phyloP scores from a whole-genome alignment of 2,797 vertebrate genomes.

The Onychomys leucogaster region DNA sequence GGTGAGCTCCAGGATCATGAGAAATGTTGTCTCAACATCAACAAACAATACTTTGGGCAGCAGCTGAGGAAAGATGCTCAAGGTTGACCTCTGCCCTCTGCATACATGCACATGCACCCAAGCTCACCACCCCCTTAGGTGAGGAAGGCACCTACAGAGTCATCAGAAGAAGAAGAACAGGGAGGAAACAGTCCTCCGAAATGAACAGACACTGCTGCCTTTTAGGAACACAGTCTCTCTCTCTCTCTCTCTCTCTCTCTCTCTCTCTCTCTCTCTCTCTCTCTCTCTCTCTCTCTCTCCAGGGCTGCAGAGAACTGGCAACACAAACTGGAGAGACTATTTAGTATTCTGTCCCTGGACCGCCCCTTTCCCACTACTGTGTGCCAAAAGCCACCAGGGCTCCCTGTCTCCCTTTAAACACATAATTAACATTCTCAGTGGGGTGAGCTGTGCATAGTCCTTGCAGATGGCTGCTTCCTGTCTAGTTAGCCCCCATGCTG shows the following conservation, averaged over 20 bases:
- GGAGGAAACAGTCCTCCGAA: not conserved
- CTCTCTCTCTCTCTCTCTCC: not conserved
- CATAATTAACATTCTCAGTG: slow-evolving; percentile 79
- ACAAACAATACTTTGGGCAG: not conserved
- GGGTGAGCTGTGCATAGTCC: slow-evolving; percentile 55
- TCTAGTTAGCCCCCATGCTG: slow-evolving; percentile 70
- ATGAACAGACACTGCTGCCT: not conserved
- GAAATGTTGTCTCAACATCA: not conserved
- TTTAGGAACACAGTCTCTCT: not conserved
- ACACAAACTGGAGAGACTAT: not conserved
- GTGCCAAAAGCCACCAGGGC: slow-evolving; percentile 50
- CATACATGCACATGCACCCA: too few relatives aligned
- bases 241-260: not conserved
- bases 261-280: too few relatives aligned
- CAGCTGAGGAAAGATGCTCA: not conserved
- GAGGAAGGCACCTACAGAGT: not conserved
- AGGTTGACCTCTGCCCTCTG: not conserved
- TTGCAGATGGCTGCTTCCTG: slow-evolving; percentile 78
- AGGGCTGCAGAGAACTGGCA: slow-evolving; percentile 21
- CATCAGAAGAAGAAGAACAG: not conserved
- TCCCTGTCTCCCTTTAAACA: slow-evolving; percentile 72
- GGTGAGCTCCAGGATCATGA: not conserved
- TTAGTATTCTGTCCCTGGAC: slow-evolving; percentile 66
- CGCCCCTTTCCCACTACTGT: slow-evolving; percentile 32
- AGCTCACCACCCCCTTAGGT: not conserved